Evolutionary conservation across 1,140 invertebrate species (phyloP).

Genomic region (Lasaia peninsularis): DNA sequence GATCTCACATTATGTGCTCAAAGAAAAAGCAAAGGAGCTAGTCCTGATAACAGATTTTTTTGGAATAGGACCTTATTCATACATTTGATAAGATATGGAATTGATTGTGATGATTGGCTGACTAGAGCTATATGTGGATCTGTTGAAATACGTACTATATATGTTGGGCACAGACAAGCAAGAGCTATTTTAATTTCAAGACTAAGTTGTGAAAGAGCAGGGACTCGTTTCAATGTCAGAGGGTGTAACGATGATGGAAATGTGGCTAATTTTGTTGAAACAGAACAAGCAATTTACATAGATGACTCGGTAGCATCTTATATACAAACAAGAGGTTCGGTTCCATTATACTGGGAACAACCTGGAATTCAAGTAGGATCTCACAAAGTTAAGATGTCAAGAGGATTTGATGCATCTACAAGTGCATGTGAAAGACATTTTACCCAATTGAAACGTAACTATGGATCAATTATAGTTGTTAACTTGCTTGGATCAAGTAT

Average conservation of each 20-base stretch:
- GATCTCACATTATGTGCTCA: conserved; percentile 97
- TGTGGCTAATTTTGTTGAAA: conserved; percentile 99
- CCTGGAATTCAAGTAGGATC: conserved; percentile 99
- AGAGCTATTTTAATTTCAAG: conserved; percentile 96
- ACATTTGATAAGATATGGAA: conserved; percentile 92
- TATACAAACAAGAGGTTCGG: conserved; percentile 95
- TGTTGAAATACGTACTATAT: conserved; percentile 96
- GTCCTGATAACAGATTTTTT: conserved; percentile 94
- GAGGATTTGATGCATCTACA: conserved; percentile 94
- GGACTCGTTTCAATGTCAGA: conserved; percentile 97
- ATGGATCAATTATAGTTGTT: conserved; percentile 94
- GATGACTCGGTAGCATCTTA: conserved; percentile 92
- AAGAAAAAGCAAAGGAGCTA: conserved; percentile 87
- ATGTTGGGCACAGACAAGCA: conserved; percentile 94
- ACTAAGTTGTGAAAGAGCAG: conserved; percentile 96
- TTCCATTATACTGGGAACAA: conserved; percentile 99
- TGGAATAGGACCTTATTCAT: conserved; percentile 97
- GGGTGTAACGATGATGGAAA: conserved; percentile 99
- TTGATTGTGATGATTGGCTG: conserved; percentile 93
- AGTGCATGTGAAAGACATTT: conserved; percentile 96
- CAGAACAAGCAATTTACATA: conserved; percentile 96
- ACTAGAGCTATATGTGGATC: conserved; percentile 97
- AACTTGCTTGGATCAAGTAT: conserved; percentile 94
- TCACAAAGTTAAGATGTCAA: conserved; percentile 98
- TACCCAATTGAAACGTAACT: conserved; percentile 90